Conservation (phyloP, 2,888 invertebrate species). For the Tetramorium bicarinatum region DNA sequence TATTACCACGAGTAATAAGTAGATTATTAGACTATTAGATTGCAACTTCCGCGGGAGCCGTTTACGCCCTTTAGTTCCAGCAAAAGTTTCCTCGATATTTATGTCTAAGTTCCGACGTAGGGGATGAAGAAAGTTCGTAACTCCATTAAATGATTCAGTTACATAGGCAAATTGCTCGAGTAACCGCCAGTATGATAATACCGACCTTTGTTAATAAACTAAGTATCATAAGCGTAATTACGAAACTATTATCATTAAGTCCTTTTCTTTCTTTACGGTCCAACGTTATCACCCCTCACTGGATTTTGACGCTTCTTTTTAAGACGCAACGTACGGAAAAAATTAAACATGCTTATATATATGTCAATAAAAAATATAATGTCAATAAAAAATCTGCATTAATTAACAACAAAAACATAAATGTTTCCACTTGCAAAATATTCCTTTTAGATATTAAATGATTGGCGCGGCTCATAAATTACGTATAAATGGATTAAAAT, state of each 20-base stretch:
- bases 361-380: background rate
- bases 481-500: background rate
- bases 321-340: background rate
- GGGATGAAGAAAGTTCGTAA: constrained; percentile 49
- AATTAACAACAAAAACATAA: background rate
- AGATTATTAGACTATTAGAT: constrained; percentile 62
- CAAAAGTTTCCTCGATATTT: constrained; percentile 60
- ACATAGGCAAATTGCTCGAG: constrained; percentile 52
- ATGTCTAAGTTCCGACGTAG: constrained; percentile 42
- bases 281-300: background rate
- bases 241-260: constrained; percentile 23
- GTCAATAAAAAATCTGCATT: background rate
- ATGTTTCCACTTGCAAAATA: background rate
- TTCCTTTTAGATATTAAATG: background rate
- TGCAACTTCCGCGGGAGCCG: constrained; percentile 51
- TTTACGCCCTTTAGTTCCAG: constrained; percentile 51
- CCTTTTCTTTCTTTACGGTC: constrained; percentile 17
- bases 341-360: background rate
- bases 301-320: background rate
- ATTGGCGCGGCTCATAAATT: background rate
- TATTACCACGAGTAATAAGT: constrained; percentile 64
- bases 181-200: constrained; percentile 49
- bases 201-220: constrained; percentile 51
- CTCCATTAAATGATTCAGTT: constrained; percentile 55
- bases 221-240: constrained; percentile 50